Evolutionary conservation across 2,113 vertebrate genomes (phyloP), one percentile per base, ranked within the genome.

Genomic region (Montifringilla adamsi): DNA sequence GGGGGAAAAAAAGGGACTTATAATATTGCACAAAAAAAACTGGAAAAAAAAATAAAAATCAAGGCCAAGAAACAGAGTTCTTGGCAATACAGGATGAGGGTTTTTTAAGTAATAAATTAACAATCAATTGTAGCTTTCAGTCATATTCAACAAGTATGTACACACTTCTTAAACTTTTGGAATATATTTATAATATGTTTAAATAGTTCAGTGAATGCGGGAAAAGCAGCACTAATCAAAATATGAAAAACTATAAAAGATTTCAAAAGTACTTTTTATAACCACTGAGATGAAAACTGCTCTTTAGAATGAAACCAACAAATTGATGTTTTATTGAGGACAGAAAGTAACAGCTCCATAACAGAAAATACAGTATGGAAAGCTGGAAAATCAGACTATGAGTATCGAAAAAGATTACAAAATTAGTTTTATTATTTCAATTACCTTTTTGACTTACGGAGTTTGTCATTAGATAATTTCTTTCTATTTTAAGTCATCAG

Each of bases 271-370:
- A 87, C 43, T 43, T 26, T 46, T 53, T 62, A 37, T 27, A 78
- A 89, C 39, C 41, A 90, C 69, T 33, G 56, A 93, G 84, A 85
- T 53, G 9, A 63, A 94, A 96, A 55, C 43, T 63, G 22, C 74
- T 85, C 64, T 68, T 87, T 52, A 94, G 52, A 95, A 93, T 68
- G 19, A 76, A 94, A 87, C 37, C 56, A 94, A 93, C 52, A 96
- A 93, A 95, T 76, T 35, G 43, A 24, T 82, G 75, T 91, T 70
- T 95, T 49, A 74, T 56, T 83, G 79, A 47, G 78, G 80, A 58
- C 5, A 30, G 74, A 91, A 66, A 84, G 46, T 15, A 67, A 49
- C 23, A 72, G 37, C 47, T 87, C 93, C 35, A 26, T 74, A 94
- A 96, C 47, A 91, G 82, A 93, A 93, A 68, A 80, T 47, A 89